A percentile compares a stretch with the other conserved stretches of the same genome.
phyloP scores from a whole-genome alignment of 2,888 invertebrate genomes.

The Margaritifera margaritifera region DNA sequence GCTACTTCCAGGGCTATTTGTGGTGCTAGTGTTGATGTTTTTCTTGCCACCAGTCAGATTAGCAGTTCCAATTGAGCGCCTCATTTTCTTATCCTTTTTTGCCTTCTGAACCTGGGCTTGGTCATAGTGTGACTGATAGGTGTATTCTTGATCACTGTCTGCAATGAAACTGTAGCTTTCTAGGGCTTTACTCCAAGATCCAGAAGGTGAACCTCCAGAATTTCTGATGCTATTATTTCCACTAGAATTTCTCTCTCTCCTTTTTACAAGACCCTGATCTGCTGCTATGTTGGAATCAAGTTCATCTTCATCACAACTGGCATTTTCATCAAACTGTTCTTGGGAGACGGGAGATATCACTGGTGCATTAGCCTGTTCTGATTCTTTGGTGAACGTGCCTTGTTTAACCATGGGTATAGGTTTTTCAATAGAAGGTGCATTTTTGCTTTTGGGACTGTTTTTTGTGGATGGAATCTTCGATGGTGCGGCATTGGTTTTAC shows the following conservation, averaged over 20 bases:
- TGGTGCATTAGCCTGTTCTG: constrained; percentile 55
- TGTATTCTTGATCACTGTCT: constrained; percentile 14
- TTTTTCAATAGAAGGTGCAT: constrained; percentile 30
- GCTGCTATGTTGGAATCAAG: constrained; percentile 1
- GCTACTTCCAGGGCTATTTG: constrained; percentile 6
- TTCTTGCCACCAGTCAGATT: constrained; percentile 21
- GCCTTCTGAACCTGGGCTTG: constrained; percentile 17
- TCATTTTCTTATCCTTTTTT: constrained; percentile 23
- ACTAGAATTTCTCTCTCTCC: constrained; percentile 3
- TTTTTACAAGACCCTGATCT: constrained; percentile 1
- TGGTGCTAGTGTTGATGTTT: constrained; percentile 19
- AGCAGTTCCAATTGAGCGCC: constrained; percentile 20
- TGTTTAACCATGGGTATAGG: constrained; percentile 79
- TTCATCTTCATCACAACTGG: neutral
- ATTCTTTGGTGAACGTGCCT: constrained; percentile 92
- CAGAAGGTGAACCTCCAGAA: constrained; percentile 43
- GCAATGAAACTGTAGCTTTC: constrained; percentile 48
- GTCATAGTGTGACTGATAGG: constrained; percentile 6
- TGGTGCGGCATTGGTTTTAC: constrained; percentile 15
- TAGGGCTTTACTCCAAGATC: constrained; percentile 55
- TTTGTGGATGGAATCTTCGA: constrained; percentile 9
- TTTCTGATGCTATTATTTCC: constrained; percentile 25
- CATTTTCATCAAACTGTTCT: constrained; percentile 9
- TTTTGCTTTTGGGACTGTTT: constrained; percentile 10
- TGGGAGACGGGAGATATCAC: constrained; percentile 33